Percentiles rank a stretch among this genome's conserved stretches.
Evolutionary conservation across 2,797 vertebrate genomes (phyloP).

Genomic region (Gymnothorax javanicus): DNA sequence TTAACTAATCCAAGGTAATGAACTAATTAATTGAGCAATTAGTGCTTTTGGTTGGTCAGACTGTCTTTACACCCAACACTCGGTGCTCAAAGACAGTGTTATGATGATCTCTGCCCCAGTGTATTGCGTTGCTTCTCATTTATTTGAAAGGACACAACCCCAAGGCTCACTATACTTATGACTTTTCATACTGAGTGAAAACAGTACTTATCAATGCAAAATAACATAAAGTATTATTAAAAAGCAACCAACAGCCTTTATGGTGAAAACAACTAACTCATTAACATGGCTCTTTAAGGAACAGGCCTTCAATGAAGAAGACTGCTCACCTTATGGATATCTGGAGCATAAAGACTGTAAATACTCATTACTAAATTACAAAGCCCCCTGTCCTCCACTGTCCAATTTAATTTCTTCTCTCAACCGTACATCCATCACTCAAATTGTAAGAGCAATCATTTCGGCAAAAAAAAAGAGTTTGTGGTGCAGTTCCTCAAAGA

Average conservation of each 20-base stretch:
- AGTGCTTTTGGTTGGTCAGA: no score
- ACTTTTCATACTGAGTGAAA: not conserved
- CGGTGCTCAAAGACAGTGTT: no score
- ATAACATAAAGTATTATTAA: not conserved
- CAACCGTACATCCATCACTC: not conserved
- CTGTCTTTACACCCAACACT: no score
- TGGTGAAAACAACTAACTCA: not conserved
- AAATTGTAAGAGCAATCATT: not conserved
- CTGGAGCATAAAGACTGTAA: not conserved
- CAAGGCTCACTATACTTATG: not conserved
- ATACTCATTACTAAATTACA: not conserved
- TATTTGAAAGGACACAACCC: not conserved
- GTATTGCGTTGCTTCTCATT: slow-evolving; percentile 3
- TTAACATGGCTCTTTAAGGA: not conserved
- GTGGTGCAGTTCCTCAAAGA: not conserved
- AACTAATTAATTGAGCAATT: no score
- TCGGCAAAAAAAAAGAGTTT: not conserved
- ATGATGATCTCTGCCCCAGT: no score
- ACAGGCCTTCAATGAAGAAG: not conserved
- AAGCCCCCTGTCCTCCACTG: not conserved
- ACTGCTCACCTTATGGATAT: not conserved
- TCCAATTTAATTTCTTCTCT: not conserved
- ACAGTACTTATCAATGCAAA: not conserved
- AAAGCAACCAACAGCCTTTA: not conserved
- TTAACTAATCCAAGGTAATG: no score